Conservation (phyloP, 2,888 invertebrate species). For the Xanthostigma xanthostigma region DNA sequence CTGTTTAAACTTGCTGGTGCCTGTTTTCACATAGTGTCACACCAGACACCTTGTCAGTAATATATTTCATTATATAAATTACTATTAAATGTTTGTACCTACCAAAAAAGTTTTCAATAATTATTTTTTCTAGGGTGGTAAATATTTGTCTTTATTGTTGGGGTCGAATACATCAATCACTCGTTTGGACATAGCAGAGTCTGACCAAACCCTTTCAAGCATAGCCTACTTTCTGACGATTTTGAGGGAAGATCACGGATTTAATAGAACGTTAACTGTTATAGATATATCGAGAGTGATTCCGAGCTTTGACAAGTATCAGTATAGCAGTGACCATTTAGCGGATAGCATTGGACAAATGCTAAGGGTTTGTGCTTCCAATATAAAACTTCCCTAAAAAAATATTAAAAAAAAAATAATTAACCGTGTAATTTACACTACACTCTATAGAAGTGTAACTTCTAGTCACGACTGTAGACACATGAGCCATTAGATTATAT, state of each 20-base stretch:
- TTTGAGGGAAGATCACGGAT: slow-evolving; percentile 18
- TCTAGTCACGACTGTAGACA: not conserved
- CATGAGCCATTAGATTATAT: not conserved
- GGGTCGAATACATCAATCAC: slow-evolving; percentile 30
- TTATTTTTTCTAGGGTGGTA: slow-evolving; percentile 27
- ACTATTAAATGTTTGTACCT: no score
- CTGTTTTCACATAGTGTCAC: no score
- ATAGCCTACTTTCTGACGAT: slow-evolving; percentile 27
- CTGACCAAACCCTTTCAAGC: slow-evolving; percentile 37
- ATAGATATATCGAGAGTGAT: slow-evolving; percentile 29
- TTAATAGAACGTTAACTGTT: slow-evolving; percentile 21
- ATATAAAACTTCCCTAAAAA: not conserved
- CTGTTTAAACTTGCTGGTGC: no score
- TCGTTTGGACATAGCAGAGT: slow-evolving; percentile 40
- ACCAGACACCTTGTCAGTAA: no score
- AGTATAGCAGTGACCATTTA: slow-evolving; percentile 20
- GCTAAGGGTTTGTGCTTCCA: slow-evolving; percentile 20
- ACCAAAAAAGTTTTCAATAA: no score
- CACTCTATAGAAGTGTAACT: not conserved
- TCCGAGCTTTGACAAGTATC: slow-evolving; percentile 18
- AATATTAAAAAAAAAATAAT: not conserved
- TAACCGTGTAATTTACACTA: no score
- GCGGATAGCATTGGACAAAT: slow-evolving; percentile 22
- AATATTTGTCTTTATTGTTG: slow-evolving; percentile 34
- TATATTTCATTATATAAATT: no score